A percentile compares a stretch with the other conserved stretches of the same genome.
phyloP scores from a whole-genome alignment of 2,113 vertebrate genomes.

The Hyperopisus bebe region DNA sequence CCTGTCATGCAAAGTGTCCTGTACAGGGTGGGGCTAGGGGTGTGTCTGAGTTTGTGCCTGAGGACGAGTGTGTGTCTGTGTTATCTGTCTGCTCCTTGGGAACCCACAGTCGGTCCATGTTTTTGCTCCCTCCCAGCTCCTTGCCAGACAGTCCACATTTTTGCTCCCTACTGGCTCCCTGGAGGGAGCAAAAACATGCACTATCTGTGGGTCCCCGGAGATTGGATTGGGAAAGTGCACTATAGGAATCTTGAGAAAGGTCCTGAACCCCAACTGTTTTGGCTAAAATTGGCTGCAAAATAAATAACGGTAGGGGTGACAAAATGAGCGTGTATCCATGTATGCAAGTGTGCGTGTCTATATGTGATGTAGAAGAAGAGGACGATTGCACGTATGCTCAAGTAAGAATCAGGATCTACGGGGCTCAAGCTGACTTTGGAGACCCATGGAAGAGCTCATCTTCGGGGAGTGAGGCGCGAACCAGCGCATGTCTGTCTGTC shows the following conservation, averaged over 20 bases:
- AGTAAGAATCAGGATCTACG: background rate
- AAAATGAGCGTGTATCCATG: background rate
- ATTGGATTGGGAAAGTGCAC: background rate
- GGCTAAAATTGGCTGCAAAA: background rate
- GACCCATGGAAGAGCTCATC: background rate
- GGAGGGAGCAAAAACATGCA: too few relatives aligned
- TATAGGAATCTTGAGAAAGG: background rate
- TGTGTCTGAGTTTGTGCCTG: background rate
- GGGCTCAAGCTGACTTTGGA: background rate
- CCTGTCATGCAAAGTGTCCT: background rate
- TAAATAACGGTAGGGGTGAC: background rate
- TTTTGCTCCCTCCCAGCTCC: background rate
- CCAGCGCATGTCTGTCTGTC: background rate
- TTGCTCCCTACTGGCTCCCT: too few relatives aligned
- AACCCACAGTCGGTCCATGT: background rate
- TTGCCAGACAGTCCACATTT: too few relatives aligned
- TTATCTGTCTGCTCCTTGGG: background rate
- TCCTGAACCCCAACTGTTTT: background rate
- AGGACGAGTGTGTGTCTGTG: background rate
- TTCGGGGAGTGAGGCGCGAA: background rate
- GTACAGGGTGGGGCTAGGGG: background rate
- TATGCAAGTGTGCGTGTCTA: background rate
- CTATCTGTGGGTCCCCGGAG: too few relatives aligned
- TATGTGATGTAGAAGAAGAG: background rate
- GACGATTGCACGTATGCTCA: background rate